Percentiles rank a stretch among this genome's conserved stretches.
Evolutionary conservation across 1,140 invertebrate genomes (phyloP).

Genomic region (Drosophila oshimai): DNA sequence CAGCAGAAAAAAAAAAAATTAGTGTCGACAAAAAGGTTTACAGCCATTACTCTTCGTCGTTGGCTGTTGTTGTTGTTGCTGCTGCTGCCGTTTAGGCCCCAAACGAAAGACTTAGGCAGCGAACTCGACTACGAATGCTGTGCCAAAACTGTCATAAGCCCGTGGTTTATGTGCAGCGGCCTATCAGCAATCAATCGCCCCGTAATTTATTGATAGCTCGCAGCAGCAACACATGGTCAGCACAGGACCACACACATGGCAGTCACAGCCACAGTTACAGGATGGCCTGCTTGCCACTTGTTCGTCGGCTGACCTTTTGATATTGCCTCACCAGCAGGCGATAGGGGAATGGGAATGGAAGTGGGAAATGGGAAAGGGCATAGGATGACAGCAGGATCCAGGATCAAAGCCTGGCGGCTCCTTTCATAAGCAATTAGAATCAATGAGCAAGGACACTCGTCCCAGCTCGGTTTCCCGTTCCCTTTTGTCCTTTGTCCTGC

Average conservation of each 20-base stretch:
- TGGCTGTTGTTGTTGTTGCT: background rate
- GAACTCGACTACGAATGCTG: slow-evolving; percentile 50
- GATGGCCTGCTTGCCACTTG: slow-evolving; percentile 47
- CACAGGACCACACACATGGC: background rate
- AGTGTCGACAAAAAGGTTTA: slow-evolving; percentile 82
- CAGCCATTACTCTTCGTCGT: slow-evolving; percentile 76
- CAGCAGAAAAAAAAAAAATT: slow-evolving; percentile 57
- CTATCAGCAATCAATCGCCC: slow-evolving; percentile 76
- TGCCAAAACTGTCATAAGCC: slow-evolving; percentile 79
- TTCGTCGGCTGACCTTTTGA: slow-evolving; percentile 59
- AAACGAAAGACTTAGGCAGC: slow-evolving; percentile 81
- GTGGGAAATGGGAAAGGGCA: background rate
- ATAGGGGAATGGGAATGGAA: too few relatives aligned
- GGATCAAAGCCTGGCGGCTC: slow-evolving; percentile 44
- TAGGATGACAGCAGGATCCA: slow-evolving; percentile 43
- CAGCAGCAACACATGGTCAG: slow-evolving; percentile 35
- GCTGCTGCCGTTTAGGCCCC: slow-evolving; percentile 57
- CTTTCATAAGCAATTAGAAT: slow-evolving; percentile 72
- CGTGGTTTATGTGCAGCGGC: slow-evolving; percentile 66
- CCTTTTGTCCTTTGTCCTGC: slow-evolving; percentile 34
- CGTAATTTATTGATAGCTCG: slow-evolving; percentile 71
- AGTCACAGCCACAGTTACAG: too few relatives aligned
- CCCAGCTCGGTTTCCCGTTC: slow-evolving; percentile 1
- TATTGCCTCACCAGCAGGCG: background rate
- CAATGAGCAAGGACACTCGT: slow-evolving; percentile 74